A percentile compares a stretch with the other conserved stretches of the same genome.
Conservation (phyloP, 1,140 invertebrate species). For the Procambarus virginalis region DNA sequence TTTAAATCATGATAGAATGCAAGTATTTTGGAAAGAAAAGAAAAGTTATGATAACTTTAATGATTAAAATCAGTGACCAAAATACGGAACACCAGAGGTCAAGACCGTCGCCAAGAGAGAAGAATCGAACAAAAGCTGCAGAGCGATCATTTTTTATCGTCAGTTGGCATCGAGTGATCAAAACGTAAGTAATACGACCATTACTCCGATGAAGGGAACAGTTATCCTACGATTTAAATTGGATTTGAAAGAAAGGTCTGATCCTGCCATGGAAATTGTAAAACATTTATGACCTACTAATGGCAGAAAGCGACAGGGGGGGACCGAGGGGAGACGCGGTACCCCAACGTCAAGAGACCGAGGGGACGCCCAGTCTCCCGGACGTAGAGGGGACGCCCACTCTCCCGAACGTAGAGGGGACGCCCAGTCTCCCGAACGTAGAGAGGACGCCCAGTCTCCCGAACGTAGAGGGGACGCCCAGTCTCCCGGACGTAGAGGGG, state of each 20-base stretch:
- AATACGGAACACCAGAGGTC: background rate
- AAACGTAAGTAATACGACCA: slow-evolving; percentile 56
- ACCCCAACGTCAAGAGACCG: background rate
- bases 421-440: too few relatives aligned
- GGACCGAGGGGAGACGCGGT: background rate
- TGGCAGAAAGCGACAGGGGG: slow-evolving; percentile 17
- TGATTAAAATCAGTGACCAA: too few relatives aligned
- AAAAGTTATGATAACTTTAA: too few relatives aligned
- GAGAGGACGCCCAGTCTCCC: too few relatives aligned
- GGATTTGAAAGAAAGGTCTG: slow-evolving; percentile 62
- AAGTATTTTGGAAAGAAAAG: too few relatives aligned
- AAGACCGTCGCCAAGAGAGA: background rate
- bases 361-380: background rate
- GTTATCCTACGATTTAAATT: slow-evolving; percentile 58
- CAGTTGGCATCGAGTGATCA: slow-evolving; percentile 51
- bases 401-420: too few relatives aligned
- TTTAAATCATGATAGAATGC: background rate
- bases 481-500: too few relatives aligned
- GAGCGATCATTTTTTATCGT: slow-evolving; percentile 39
- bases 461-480: too few relatives aligned
- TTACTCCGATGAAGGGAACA: slow-evolving; percentile 47
- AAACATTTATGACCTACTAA: slow-evolving; percentile 61
- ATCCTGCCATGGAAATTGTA: slow-evolving; percentile 57
- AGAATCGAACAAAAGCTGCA: background rate
- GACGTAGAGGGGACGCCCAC: too few relatives aligned